A percentile compares a stretch with the other conserved stretches of the same genome.
Conservation (phyloP, 2,797 vertebrate species). For the Harpagifer antarcticus region DNA sequence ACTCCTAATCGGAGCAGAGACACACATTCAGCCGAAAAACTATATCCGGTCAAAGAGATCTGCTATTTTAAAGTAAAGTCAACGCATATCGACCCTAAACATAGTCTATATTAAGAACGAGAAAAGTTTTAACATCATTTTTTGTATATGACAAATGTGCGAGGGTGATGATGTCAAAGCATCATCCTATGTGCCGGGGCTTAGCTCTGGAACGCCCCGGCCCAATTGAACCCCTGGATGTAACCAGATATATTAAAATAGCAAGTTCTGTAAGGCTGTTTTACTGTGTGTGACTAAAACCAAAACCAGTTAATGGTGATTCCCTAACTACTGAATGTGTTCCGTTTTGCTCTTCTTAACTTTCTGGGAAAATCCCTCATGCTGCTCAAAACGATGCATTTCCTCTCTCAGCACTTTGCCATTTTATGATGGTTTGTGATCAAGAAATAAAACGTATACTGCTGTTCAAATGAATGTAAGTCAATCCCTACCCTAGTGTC, state of each 20-base stretch:
- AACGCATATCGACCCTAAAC: no score
- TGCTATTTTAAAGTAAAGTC: no score
- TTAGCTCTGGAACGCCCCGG: no score
- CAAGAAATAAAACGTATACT: not conserved
- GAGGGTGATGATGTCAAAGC: no score
- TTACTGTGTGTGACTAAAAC: conserved; percentile 38
- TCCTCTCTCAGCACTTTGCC: conserved; percentile 14
- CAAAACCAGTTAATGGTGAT: not conserved
- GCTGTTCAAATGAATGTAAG: not conserved
- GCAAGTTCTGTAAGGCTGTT: conserved; percentile 6
- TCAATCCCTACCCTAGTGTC: not conserved
- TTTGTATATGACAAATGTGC: no score
- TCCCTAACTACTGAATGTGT: conserved; percentile 19
- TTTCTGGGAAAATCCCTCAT: conserved; percentile 35
- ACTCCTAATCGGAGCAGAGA: no score
- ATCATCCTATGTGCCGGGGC: no score
- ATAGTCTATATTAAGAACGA: no score
- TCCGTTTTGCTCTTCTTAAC: conserved; percentile 11
- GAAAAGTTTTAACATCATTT: no score
- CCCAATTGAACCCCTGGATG: not conserved
- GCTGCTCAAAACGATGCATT: not conserved
- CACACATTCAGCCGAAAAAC: no score
- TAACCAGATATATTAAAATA: not conserved
- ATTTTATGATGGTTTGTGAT: not conserved
- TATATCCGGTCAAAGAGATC: no score